Base-by-base conservation (phyloP, 2,797 vertebrate species). In the Epinephelus awoara region DNA sequence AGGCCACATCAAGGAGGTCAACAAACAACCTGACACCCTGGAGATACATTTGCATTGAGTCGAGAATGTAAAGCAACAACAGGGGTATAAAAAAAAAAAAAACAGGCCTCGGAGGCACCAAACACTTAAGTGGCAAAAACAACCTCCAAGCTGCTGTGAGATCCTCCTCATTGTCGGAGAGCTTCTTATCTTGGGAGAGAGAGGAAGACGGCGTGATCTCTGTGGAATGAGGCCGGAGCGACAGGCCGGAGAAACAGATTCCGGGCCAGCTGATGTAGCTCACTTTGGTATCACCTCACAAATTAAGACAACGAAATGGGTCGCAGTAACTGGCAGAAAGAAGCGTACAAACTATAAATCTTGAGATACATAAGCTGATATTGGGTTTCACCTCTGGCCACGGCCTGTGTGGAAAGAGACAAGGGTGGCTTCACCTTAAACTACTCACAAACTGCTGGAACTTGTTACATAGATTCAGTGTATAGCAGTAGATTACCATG, bases 41-140 rank as follows among this genome's bases (percentile, higher is more conserved):
- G 84, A 91, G 92, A 90, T 75, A 91, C 91, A 93, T 95, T 94
- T 94, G 88, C 91, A 94, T 93, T 89, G 90, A 93, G 92, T 93
- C 29, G 86, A 88, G 90, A 94, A 94, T 92, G 90, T 89, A 82
- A 91, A 92, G 83, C 83, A 91, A 88, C 88, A 80, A 74, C 69
- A 2, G 56, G 40, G 88, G 73, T 81, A 89, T 80, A 82, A 90
- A 91, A 83, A 76, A 42, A 42, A 29, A 23, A 23, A 23, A 23
- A n/a, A n/a, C n/a, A n/a, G 82, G 63, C 83, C 86, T 87, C 25
- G 4, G 69, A 83, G 86, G 79, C 76, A 84, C 75, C 77, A 88
- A 89, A 92, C 91, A 89, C 88, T 89, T 66, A 79, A 85, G 86
- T 85, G 87, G 88, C 75, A 77, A 91, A 91, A 92, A 89, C 75